Conservation (phyloP, 1,140 invertebrate genomes). For the Coptotermes formosanus region DNA sequence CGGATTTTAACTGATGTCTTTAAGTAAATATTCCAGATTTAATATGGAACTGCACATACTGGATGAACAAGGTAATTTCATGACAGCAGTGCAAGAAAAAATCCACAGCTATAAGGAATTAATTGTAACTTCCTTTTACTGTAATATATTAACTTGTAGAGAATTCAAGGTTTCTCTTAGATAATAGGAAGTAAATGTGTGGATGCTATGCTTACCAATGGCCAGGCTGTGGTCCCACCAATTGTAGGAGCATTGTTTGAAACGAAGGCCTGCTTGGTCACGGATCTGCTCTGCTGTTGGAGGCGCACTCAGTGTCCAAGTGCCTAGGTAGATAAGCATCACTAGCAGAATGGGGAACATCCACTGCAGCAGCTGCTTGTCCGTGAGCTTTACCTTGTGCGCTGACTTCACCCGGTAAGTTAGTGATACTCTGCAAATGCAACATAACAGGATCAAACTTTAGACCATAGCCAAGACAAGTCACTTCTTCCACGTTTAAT, state of each 20-base stretch:
- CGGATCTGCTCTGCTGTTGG: slow-evolving; percentile 73
- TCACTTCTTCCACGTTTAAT: no score
- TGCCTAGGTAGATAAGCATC: slow-evolving; percentile 82
- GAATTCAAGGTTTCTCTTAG: no score
- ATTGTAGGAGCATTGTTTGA: slow-evolving; percentile 85
- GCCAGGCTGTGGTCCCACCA: slow-evolving; percentile 92
- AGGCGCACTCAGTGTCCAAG: slow-evolving; percentile 83
- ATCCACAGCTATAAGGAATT: no score
- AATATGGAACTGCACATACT: no score
- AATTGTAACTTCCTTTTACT: no score
- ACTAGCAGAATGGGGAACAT: slow-evolving; percentile 85
- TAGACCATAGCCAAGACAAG: neutral
- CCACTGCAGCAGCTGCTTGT: slow-evolving; percentile 87
- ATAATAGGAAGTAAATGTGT: no score
- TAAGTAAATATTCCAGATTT: no score
- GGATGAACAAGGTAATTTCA: no score
- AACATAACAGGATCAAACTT: neutral
- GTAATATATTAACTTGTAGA: no score
- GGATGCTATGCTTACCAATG: slow-evolving; percentile 59
- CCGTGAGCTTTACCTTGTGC: slow-evolving; percentile 88
- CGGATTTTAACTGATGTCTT: no score
- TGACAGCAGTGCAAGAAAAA: no score
- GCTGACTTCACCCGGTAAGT: slow-evolving; percentile 93
- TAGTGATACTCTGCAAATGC: slow-evolving; percentile 73
- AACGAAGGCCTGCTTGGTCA: slow-evolving; percentile 72